Conservation (phyloP, 2,113 vertebrate genomes). For the Cairina moschata region DNA sequence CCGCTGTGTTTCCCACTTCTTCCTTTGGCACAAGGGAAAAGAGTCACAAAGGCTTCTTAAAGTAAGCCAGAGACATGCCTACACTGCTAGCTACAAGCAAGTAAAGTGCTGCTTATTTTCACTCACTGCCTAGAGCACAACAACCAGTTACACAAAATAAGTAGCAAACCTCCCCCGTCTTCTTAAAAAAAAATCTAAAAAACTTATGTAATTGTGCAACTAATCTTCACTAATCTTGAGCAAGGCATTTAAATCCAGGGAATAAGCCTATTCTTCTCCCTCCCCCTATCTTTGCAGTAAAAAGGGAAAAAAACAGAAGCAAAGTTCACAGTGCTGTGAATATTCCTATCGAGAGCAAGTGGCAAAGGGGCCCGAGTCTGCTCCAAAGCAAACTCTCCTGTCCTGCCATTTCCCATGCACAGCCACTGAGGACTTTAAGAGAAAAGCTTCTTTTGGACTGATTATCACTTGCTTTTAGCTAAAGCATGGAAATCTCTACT, state of each 20-base stretch:
- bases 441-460: neutral
- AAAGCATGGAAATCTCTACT: constrained; percentile 53
- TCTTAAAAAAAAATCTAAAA: neutral
- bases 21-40: neutral
- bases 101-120: neutral
- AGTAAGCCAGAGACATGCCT: neutral
- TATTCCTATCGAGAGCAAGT: neutral
- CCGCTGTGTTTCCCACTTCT: neutral
- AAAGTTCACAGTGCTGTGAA: neutral
- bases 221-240: constrained; percentile 64
- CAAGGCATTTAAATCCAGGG: constrained; percentile 32
- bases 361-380: neutral
- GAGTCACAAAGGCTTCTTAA: neutral
- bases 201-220: constrained; percentile 32
- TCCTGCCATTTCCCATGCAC: neutral
- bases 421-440: neutral
- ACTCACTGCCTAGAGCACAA: rapidly evolving
- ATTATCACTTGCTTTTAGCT: neutral
- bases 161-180: neutral
- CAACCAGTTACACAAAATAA: neutral
- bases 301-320: neutral
- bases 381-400: neutral
- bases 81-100: neutral
- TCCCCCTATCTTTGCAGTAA: neutral
- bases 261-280: constrained; percentile 22